phyloP scores from a whole-genome alignment of 1,140 invertebrate genomes.

The Drosophila serrata region DNA sequence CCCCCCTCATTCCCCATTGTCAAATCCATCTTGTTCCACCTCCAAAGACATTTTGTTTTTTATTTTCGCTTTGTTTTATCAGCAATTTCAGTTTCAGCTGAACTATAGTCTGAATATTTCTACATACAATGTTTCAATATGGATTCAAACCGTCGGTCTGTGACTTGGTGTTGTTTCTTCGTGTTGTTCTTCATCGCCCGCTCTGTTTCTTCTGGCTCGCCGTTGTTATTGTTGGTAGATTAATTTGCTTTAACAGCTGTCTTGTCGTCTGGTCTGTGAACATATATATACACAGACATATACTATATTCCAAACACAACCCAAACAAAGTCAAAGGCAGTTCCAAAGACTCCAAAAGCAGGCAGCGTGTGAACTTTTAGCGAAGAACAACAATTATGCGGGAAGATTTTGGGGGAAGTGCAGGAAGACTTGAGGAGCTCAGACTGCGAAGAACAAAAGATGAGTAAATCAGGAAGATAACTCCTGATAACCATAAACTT shows the following conservation, averaged over 20 bases:
- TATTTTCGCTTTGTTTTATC: conserved; percentile 55
- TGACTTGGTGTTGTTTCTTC: conserved; percentile 9
- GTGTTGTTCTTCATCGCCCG: conserved; percentile 26
- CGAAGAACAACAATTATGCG: conserved; percentile 2
- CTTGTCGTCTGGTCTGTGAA: conserved; percentile 52
- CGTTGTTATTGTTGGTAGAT: conserved; percentile 51
- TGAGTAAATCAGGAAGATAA: neutral
- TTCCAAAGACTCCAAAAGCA: conserved; percentile 36
- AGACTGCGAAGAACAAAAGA: conserved; percentile 30
- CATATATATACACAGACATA: conserved; percentile 5
- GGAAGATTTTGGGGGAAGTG: conserved; percentile 22
- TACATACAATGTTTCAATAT: conserved; percentile 42
- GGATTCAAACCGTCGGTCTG: conserved; percentile 33
- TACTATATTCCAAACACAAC: conserved; percentile 9
- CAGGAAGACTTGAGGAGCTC: conserved; percentile 32
- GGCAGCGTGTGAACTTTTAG: conserved; percentile 69
- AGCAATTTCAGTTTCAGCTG: conserved; percentile 54
- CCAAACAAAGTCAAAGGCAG: conserved; percentile 39
- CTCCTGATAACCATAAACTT: neutral
- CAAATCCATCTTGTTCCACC: conserved; percentile 15
- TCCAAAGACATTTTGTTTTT: conserved; percentile 22
- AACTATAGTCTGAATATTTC: conserved; percentile 56
- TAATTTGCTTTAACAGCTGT: conserved; percentile 72
- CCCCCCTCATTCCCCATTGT: neutral
- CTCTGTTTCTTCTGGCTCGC: conserved; percentile 37